Conservation (phyloP, 2,888 invertebrate species). For the Drosophila vallismaia region DNA sequence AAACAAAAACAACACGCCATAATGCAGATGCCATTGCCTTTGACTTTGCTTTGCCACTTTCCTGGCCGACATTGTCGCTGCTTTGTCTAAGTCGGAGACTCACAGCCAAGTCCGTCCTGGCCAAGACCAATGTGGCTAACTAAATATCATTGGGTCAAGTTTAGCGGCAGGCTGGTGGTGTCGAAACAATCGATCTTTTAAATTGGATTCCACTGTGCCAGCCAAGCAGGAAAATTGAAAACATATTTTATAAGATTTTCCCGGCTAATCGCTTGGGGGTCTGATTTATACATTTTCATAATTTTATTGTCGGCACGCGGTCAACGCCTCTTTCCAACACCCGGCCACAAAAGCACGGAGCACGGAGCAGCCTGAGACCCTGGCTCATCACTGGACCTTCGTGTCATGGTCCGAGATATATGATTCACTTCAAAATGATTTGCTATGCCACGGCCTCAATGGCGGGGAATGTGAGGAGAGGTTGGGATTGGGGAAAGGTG, state of each 20-base stretch:
- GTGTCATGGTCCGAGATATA: constrained; percentile 51
- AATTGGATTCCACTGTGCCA: constrained; percentile 46
- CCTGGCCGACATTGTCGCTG: constrained; percentile 64
- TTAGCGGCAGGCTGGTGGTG: constrained; percentile 48
- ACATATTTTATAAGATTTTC: constrained; percentile 56
- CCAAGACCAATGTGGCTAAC: constrained; percentile 42
- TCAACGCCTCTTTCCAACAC: constrained; percentile 68
- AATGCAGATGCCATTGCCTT: constrained; percentile 43
- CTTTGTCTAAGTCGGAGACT: constrained; percentile 19
- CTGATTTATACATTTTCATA: constrained; percentile 74
- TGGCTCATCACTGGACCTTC: constrained; percentile 28
- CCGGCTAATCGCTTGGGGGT: constrained; percentile 33
- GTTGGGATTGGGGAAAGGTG: not conserved
- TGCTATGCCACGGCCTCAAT: constrained; percentile 43
- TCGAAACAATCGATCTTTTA: constrained; percentile 73
- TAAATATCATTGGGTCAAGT: constrained; percentile 80
- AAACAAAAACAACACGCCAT: constrained; percentile 17
- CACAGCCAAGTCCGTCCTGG: constrained; percentile 1
- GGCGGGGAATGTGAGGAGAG: constrained; percentile 3
- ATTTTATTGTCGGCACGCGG: constrained; percentile 59
- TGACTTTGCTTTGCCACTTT: constrained; percentile 55
- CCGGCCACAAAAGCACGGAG: constrained; percentile 10
- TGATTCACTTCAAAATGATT: constrained; percentile 68
- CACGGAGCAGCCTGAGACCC: not conserved
- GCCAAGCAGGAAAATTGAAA: constrained; percentile 59